Conservation (phyloP, 1,140 invertebrate genomes). For the Gonioctena quinquepunctata region DNA sequence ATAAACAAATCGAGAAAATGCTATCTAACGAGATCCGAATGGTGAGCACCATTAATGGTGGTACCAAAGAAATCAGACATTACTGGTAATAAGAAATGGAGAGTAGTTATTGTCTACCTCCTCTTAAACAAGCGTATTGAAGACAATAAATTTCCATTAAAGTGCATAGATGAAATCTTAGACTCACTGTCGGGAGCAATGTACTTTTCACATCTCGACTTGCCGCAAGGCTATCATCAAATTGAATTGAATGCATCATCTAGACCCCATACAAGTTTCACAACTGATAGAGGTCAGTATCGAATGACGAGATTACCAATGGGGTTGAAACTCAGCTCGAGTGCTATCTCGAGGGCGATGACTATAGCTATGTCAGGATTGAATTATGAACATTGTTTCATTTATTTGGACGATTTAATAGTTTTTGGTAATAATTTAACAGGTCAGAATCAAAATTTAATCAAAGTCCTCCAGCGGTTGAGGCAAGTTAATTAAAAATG, state of each 20-base stretch:
- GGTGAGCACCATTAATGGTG: conserved; percentile 37
- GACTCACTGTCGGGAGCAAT: conserved; percentile 29
- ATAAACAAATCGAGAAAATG: conserved; percentile 26
- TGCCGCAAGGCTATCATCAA: conserved; percentile 56
- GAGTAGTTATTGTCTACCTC: conserved; percentile 36
- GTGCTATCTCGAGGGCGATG: conserved; percentile 36
- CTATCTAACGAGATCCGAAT: conserved; percentile 30
- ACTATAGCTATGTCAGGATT: conserved; percentile 36
- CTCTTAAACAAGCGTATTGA: conserved; percentile 29
- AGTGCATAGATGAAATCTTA: conserved; percentile 37
- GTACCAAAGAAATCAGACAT: conserved; percentile 39
- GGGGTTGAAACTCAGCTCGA: conserved; percentile 38
- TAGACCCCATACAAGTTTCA: conserved; percentile 51
- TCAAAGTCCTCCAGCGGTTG: conserved; percentile 46
- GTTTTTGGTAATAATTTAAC: conserved; percentile 47
- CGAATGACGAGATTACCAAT: conserved; percentile 37
- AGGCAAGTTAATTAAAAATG: conserved; percentile 53
- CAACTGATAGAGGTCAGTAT: conserved; percentile 33
- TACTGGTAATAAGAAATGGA: conserved; percentile 30
- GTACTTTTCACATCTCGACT: conserved; percentile 37
- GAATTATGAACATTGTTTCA: conserved; percentile 35
- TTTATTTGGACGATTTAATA: conserved; percentile 54
- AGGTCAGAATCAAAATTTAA: conserved; percentile 50
- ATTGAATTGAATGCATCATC: conserved; percentile 41
- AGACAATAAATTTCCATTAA: conserved; percentile 41